Evolutionary conservation across 2,113 vertebrate genomes (phyloP), one percentile per base, ranked within the genome.

Genomic region (Tenebrosternarchus preto): DNA sequence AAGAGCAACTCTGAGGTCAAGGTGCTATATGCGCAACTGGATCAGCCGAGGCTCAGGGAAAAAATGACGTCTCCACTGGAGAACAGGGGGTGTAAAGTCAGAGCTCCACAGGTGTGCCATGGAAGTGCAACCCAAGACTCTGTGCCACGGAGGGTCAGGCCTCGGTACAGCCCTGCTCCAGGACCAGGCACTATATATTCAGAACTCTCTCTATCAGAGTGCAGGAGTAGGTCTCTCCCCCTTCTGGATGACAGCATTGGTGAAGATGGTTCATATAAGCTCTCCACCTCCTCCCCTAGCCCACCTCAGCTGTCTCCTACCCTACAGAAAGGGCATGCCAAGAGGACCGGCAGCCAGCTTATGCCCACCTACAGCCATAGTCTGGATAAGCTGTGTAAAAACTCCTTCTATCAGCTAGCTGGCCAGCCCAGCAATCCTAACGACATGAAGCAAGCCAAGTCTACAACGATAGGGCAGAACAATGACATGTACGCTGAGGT

Each of bases 1-100:
- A 74, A 84, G 0, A n/a, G n/a, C 25, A 55, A 61, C 0, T 15
- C 69, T 0, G 74, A 86, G 33, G 83, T 25, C 16, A 76, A 68
- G 2, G 59, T 85, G 17, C 11, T 91, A 9, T 96, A 95, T 0
- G 85, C 93, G 8, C 85, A 89, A 2, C 73, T 93, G 25, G 91
- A 83, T 69, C 89, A 92, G 86, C 79, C 84, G 3, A 61, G 82
- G 53, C 33, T 80, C 22, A 83, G 50, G 1, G 63, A 33, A 9
- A 50, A 15, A 50, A 15, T 12, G 15, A 12, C 43, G 12, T 12
- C 43, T 15, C 43, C 43, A 12, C 6, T 79, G 17, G 67, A 33
- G 72, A 55, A 20, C 60, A 82, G 83, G 59, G 73, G 85, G 20
- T 69, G 24, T 74, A 70, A 57, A 60, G 22, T 67, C 0, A 72